Percentiles rank a stretch among this genome's conserved stretches.
Conservation (phyloP, 2,797 vertebrate species). For the Onychomys arenicola region DNA sequence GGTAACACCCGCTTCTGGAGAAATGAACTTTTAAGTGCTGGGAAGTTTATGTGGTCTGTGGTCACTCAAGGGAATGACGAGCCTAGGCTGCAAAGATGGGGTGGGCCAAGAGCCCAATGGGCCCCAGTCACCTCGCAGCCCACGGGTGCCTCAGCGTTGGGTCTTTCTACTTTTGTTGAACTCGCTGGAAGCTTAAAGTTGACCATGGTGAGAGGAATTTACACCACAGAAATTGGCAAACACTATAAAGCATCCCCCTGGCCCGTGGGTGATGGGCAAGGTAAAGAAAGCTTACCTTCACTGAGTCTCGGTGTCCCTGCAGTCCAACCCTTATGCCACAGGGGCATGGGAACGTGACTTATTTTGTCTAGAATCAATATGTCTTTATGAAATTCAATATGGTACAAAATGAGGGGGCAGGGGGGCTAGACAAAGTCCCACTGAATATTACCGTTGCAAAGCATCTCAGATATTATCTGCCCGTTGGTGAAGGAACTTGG, state of each 20-base stretch:
- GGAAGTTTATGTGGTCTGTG: not conserved
- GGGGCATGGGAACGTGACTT: not conserved
- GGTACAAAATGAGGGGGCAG: not conserved
- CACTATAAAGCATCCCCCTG: rapidly evolving
- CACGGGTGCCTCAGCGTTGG: rapidly evolving
- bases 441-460: not conserved
- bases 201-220: rapidly evolving
- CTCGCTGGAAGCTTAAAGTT: rapidly evolving
- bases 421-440: not conserved
- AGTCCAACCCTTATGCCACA: rapidly evolving
- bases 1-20: rapidly evolving
- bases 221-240: rapidly evolving
- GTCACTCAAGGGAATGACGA: not conserved
- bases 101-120: no score
- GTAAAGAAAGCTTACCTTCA: no score
- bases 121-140: not conserved
- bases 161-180: rapidly evolving
- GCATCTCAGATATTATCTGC: not conserved
- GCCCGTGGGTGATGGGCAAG: not conserved
- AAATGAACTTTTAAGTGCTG: not conserved
- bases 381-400: not conserved
- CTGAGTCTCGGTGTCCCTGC: not conserved
- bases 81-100: not conserved
- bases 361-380: not conserved
- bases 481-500: not conserved